Evolutionary conservation across 1,140 invertebrate genomes (phyloP).

Genomic region (Drosophila jambulina): DNA sequence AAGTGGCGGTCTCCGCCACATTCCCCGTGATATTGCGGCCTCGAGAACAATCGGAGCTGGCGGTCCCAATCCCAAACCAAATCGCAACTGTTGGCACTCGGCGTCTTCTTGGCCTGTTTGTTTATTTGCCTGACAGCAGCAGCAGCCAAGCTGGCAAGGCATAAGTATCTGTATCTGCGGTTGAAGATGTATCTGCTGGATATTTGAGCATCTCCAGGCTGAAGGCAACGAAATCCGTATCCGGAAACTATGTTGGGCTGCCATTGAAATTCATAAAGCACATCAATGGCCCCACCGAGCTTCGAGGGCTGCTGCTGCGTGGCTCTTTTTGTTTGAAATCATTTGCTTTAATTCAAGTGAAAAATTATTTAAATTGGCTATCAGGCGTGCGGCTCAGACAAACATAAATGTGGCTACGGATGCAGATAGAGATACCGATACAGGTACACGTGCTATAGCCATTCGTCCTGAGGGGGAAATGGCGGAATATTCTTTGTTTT

Average conservation of each 20-base stretch:
- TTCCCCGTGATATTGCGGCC: slow-evolving; percentile 33
- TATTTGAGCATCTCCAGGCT: slow-evolving; percentile 30
- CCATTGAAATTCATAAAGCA: slow-evolving; percentile 82
- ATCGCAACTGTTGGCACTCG: slow-evolving; percentile 75
- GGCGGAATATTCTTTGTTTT: slow-evolving; percentile 44
- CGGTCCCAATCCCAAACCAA: slow-evolving; percentile 67
- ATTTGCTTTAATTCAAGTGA: slow-evolving; percentile 83
- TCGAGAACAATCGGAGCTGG: slow-evolving; percentile 24
- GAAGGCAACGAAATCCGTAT: slow-evolving; percentile 24
- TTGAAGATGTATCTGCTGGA: slow-evolving; percentile 21
- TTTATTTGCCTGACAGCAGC: slow-evolving; percentile 57
- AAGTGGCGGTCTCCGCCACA: slow-evolving; percentile 60
- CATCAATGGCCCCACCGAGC: slow-evolving; percentile 60
- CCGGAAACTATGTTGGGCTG: slow-evolving; percentile 68
- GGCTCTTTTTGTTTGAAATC: slow-evolving; percentile 71
- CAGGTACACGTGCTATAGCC: slow-evolving; percentile 19
- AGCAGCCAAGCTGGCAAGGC: neutral
- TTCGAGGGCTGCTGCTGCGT: slow-evolving; percentile 4
- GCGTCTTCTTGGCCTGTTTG: slow-evolving; percentile 60
- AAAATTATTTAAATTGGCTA: slow-evolving; percentile 84
- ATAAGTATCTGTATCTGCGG: slow-evolving; percentile 39
- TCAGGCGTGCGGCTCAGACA: slow-evolving; percentile 67
- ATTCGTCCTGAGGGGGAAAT: slow-evolving; percentile 15
- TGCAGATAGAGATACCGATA: slow-evolving; percentile 20
- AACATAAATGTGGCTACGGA: slow-evolving; percentile 21